phyloP scores from a whole-genome alignment of 2,888 invertebrate genomes.

The Nemoura dubitans region DNA sequence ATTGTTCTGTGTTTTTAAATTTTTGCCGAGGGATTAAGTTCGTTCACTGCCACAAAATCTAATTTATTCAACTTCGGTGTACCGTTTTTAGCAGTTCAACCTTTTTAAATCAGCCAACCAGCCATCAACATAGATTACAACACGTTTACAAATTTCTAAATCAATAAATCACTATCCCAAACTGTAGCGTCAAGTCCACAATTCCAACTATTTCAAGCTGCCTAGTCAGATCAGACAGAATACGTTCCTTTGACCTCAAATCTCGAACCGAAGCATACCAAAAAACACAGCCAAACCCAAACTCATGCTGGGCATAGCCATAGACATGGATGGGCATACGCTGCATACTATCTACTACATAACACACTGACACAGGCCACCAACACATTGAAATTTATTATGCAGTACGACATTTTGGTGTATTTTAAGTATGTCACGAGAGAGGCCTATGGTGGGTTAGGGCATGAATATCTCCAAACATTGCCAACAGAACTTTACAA shows the following conservation, averaged over 20 bases:
- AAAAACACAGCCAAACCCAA: neutral
- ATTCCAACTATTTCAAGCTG: neutral
- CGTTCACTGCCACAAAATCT: no score
- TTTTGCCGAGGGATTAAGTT: no score
- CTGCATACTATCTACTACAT: neutral
- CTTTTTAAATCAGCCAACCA: no score
- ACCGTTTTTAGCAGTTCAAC: no score
- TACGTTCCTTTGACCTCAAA: neutral
- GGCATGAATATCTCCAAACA: conserved; percentile 34
- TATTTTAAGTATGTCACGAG: conserved; percentile 37
- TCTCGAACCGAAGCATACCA: neutral
- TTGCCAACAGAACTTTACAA: conserved; percentile 39
- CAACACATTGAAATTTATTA: neutral
- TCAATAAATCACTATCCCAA: neutral
- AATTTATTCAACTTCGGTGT: no score
- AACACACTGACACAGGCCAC: neutral
- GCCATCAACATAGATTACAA: no score
- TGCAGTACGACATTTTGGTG: neutral
- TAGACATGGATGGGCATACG: no score
- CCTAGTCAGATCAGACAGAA: neutral
- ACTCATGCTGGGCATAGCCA: no score
- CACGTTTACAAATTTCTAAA: neutral
- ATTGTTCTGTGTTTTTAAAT: no score
- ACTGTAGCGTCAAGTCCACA: neutral
- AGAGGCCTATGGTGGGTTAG: conserved; percentile 23